Conservation (phyloP, 2,888 invertebrate species). For the Coenonympha arcania region DNA sequence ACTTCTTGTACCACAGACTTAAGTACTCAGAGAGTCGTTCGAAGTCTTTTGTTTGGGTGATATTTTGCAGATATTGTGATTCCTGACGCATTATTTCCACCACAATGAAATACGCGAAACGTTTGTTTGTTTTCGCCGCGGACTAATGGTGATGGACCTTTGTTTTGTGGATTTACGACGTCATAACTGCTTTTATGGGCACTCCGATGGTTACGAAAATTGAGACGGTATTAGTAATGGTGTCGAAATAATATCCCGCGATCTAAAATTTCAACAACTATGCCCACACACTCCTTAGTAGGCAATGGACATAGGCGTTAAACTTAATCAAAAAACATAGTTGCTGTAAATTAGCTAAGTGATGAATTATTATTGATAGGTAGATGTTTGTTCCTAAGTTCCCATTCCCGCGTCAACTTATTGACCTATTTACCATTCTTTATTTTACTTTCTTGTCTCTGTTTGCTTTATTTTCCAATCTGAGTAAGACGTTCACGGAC, state of each 20-base stretch:
- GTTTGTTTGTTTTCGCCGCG: slow-evolving; percentile 15
- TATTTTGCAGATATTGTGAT: slow-evolving; percentile 25
- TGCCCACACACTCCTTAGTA: too few relatives aligned
- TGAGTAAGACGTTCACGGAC: too few relatives aligned
- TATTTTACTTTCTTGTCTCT: too few relatives aligned
- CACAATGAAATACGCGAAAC: slow-evolving; percentile 18
- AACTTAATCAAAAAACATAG: too few relatives aligned
- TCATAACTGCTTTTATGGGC: slow-evolving; percentile 10
- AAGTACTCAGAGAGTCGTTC: slow-evolving; percentile 16
- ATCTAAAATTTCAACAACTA: not conserved
- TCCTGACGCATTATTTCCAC: slow-evolving; percentile 22
- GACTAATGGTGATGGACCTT: slow-evolving; percentile 17
- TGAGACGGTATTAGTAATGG: not conserved
- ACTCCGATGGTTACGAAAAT: not conserved
- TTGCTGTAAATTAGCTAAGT: too few relatives aligned
- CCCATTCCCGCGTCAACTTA: too few relatives aligned
- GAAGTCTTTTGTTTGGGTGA: slow-evolving; percentile 21
- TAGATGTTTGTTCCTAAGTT: too few relatives aligned
- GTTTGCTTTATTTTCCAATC: too few relatives aligned
- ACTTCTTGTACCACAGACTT: slow-evolving; percentile 7
- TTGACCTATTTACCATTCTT: too few relatives aligned
- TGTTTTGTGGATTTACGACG: slow-evolving; percentile 19
- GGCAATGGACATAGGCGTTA: too few relatives aligned
- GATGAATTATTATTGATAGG: too few relatives aligned
- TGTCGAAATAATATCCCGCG: not conserved